Conservation (phyloP, 2,113 vertebrate species). For the Esox niger region DNA sequence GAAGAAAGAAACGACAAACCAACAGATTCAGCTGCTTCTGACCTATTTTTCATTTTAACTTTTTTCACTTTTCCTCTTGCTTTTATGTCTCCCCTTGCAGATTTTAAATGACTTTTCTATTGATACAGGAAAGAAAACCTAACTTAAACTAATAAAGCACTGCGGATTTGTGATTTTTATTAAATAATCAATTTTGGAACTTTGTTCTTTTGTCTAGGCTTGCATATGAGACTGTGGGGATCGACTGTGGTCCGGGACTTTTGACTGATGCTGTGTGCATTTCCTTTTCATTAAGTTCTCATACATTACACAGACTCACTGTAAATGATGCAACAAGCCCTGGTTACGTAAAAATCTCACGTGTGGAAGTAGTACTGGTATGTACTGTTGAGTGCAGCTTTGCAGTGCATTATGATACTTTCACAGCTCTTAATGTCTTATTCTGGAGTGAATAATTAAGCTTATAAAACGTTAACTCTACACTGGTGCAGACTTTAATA, state of each 20-base stretch:
- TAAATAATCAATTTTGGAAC: not conserved
- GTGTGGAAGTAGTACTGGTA: not conserved
- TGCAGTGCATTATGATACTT: not conserved
- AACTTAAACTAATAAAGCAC: not conserved
- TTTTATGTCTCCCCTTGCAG: slow-evolving; percentile 6
- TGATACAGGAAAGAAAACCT: no score
- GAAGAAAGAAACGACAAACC: not conserved
- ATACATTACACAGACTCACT: not conserved
- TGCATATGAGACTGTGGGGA: not conserved
- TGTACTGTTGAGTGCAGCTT: not conserved
- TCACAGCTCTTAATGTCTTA: no score
- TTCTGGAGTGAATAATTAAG: no score
- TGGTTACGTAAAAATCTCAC: not conserved
- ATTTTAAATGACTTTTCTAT: no score
- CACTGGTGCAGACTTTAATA: no score
- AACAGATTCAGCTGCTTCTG: slow-evolving; percentile 2
- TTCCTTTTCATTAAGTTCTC: not conserved
- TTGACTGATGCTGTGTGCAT: not conserved
- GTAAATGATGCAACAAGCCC: not conserved
- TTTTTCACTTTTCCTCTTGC: slow-evolving; percentile 21
- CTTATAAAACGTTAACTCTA: no score
- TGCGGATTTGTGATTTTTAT: not conserved
- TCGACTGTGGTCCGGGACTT: not conserved
- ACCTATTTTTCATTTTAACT: slow-evolving; percentile 18
- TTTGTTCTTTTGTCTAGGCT: not conserved